Evolutionary conservation across 2,888 invertebrate species (phyloP), one percentile per base, ranked within the genome.

Genomic region (Margaritifera margaritifera): DNA sequence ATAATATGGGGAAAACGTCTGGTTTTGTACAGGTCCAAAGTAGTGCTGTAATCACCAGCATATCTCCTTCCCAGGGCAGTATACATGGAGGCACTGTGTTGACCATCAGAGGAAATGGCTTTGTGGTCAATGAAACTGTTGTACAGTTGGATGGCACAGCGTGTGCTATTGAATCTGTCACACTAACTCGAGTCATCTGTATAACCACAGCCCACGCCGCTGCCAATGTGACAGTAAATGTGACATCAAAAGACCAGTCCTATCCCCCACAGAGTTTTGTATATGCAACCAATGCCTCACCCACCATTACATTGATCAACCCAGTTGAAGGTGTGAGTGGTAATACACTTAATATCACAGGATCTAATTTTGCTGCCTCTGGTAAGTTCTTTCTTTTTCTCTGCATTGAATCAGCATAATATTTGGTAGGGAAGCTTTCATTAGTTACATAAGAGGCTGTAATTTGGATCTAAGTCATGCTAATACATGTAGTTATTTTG

Each of bases 281-380:
- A 20, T 83, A 80, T 58, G 52, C 61, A 2, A 61, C 77, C 4
- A 67, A 31, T 51, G 68, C 78, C 31, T 80, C 84, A 0, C 83
- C 84, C 4, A 61, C 67, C 1, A 69, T 83, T 8, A 66, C 75
- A 11, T 69, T 78, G 11, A 56, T 81, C n/a, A 75, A 53, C 24
- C 83, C 83, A 8, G 42, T 69, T 6, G 51, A 61, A 18, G 84
- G 83, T 4, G 67, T 80, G 42, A 65, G 76, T 11, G 83, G 83
- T 1, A 71, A 74, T 50, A 64, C 68, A 0, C 66, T 84, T n/a
- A 79, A 74, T 6, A 71, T 85, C 75, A 58, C 79, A 15, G 84
- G 84, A 19, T 72, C 70, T 42, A 42, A 42, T 42, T 42, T 42
- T 42, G 42, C 42, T 42, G 42, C 42, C 42, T 42, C 42, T 11